A percentile compares a stretch with the other conserved stretches of the same genome.
These are phyloP conservation scores for Apantesis nais DNA, from an alignment of 2,888 invertebrate species.

Conservation along the genomic window DNA sequence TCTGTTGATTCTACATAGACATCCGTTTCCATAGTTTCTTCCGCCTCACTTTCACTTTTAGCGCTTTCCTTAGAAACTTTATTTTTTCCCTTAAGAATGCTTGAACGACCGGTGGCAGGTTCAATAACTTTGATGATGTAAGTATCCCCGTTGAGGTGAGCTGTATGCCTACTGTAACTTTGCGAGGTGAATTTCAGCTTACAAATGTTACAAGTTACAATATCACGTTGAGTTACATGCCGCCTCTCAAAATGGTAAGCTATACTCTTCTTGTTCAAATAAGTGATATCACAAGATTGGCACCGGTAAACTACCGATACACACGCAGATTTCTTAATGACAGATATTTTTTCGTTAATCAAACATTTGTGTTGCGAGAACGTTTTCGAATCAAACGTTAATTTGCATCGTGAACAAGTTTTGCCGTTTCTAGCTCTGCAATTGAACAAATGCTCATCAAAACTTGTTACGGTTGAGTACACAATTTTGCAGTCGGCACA, in stretches of 20 bases:
- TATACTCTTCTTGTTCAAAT: conserved; percentile 17
- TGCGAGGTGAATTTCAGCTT: conserved; percentile 24
- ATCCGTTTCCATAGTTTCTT: not conserved
- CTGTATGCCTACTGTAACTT: conserved; percentile 16
- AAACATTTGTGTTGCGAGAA: not conserved
- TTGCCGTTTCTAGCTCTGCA: conserved; percentile 2
- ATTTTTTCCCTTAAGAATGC: conserved; percentile 21
- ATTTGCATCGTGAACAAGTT: conserved; percentile 8
- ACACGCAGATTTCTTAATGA: not conserved
- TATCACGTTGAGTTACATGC: conserved; percentile 1
- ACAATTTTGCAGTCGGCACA: conserved; percentile 18
- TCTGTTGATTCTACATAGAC: not conserved
- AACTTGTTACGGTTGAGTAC: conserved; percentile 9
- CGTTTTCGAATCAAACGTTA: not conserved
- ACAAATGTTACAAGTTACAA: conserved; percentile 11
- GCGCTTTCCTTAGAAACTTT: not conserved
- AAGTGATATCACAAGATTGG: conserved; percentile 20
- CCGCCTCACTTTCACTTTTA: not conserved
- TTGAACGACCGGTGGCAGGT: not conserved
- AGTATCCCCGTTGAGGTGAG: conserved; percentile 4
- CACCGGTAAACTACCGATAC: conserved; percentile 17
- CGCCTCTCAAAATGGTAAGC: not conserved
- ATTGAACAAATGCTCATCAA: conserved; percentile 11
- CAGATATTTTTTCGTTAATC: conserved; percentile 4
- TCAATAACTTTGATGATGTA: conserved; percentile 33